Base-by-base conservation (phyloP, 64 coral and sea anemone species). In the Stichodactyla helianthus region DNA sequence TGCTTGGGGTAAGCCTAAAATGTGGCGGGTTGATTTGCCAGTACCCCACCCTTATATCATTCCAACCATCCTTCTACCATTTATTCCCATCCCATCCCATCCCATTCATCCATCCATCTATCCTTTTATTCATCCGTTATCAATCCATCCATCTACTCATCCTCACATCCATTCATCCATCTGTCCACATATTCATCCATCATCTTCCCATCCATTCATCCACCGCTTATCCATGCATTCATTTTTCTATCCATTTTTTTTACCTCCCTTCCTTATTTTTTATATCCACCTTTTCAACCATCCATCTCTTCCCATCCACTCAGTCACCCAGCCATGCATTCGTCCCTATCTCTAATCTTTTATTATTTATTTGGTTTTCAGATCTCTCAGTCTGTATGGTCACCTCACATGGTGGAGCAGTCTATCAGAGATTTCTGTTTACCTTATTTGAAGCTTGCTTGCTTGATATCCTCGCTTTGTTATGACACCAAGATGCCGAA, bases 331-430 rank as follows among this genome's bases (percentile, higher is more conserved):
- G 4, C 8, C 5, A 20, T 65, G 6, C 18, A n/a, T 22, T 7
- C 19, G 19, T 20, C 20, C 19, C 22, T 65, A 14, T 86, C 5
- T 7, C 20, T 5, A 2, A 31, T 50, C 71, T 63, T 53, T 68
- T 61, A 5, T 77, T 58, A 57, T 68, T 80, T 28, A 2, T 78
- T 85, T n/a, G 81, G 31, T 79, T 60, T 5, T 22, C 50, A 96
- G 94, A 93, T 96, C 10, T 93, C 94, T 2, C 85, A 90, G 61
- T 87, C 94, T 6, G 91, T 96, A 23, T 96, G 94, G 94, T 96
- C 94, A 35, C 94, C 94, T n/a, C 94, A 96, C 35, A 96, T 90
- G 54, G 94, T 96, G 13, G 94, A 96, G 55, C 91, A 92, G 26
- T 90, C 91, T 11, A 82, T 96, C 12, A 91, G 91, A 22, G 91